phyloP scores from a whole-genome alignment of 2,797 vertebrate species.

The Poeciliopsis turneri region DNA sequence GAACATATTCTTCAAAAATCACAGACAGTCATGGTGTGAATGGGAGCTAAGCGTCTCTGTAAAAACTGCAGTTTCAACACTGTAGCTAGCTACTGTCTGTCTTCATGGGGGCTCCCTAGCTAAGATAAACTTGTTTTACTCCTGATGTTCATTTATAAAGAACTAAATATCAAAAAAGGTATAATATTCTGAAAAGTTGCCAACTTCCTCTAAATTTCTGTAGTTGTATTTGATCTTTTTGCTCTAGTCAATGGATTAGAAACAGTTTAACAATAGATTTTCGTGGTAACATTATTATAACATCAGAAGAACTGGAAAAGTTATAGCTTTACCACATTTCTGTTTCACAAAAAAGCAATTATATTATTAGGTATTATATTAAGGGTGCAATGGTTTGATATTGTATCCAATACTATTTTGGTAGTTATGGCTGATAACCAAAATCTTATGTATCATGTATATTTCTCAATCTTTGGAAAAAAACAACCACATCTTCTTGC shows the following conservation, averaged over 20 bases:
- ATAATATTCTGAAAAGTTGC: neutral
- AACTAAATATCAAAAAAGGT: neutral
- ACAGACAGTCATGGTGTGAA: neutral
- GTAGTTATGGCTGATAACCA: too few species aligned
- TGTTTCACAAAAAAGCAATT: neutral
- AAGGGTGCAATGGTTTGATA: too few species aligned
- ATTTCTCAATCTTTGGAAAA: too few species aligned
- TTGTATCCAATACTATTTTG: too few species aligned
- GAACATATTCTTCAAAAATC: neutral
- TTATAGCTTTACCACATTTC: neutral
- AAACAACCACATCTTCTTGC: too few species aligned
- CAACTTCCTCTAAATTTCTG: neutral
- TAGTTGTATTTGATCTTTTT: neutral
- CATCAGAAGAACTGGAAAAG: neutral
- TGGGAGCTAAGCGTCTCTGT: neutral
- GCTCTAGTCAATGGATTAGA: neutral
- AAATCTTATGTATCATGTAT: too few species aligned
- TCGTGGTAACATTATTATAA: neutral
- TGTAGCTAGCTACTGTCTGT: neutral
- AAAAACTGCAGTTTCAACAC: neutral
- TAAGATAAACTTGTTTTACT: neutral
- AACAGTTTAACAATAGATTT: neutral
- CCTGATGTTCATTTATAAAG: neutral
- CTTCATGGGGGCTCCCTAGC: neutral
- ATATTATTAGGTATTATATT: too few species aligned